Base-by-base conservation (phyloP, 2,888 invertebrate species). In the Conistra vaccinii region DNA sequence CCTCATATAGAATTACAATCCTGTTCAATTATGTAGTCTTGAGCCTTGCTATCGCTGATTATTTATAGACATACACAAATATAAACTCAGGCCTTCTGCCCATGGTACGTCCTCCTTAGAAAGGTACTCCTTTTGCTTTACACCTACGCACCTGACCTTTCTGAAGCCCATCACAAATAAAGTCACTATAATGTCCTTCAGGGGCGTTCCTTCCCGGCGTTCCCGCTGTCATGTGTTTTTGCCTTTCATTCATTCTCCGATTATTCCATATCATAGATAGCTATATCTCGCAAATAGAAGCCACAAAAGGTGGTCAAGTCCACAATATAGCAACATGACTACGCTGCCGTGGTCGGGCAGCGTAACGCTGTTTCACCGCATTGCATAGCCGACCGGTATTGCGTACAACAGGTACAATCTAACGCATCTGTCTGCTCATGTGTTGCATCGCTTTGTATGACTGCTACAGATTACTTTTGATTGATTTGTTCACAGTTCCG, bases 351-450 rank as follows among this genome's bases (percentile, higher is more conserved):
- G 80, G 39, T 72, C 57, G 58, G 3, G 9, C 20, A 66, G 75
- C 87, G 71, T 82, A 51, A 82, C 85, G 70, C 32, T 78, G 80
- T 83, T 87, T 87, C 79, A 79, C 81, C 77, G 73, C 62, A 79
- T 81, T 80, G 86, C 83, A 73, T 62, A 55, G 70, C 63, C 35
- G 29, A 67, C 68, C 68, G 82, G 76, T 76, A 83, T 80, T 86
- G 73, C 61, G 55, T 51, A 61, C 60, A 29, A 42, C 23, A 48
- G 72, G 73, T 29, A 70, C 65, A 42, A 14, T 39, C 14, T 23
- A 73, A 73, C 61, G 23, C 63, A 63, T 74, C 62, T 67, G 69
- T 29, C 67, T 51, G 57, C 58, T 69, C 60, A 68, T 73, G 72
- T 82, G 73, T 82, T 71, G 70, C 70, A 76, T 65, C 29, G 63